Base-by-base conservation (phyloP, 2,888 invertebrate genomes). In the Meliscaeva auricollis region DNA sequence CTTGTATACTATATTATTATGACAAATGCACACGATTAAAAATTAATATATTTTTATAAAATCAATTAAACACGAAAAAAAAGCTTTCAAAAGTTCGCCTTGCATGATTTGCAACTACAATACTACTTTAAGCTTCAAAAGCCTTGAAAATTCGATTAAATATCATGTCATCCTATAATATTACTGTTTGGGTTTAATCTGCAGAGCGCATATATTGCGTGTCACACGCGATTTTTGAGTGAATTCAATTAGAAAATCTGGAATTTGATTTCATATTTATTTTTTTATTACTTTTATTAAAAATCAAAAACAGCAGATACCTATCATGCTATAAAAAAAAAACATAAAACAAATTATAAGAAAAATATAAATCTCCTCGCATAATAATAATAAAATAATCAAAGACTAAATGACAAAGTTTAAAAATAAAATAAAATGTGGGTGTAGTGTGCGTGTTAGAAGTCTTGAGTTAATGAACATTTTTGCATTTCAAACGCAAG, bases 171-270 rank as follows among this genome's bases (percentile, higher is more conserved):
- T 73, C 54, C 44, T 46, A 48, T 50, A 15, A 20, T 69, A 62
- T 73, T 79, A 72, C 54, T 73, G 56, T 26, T 3, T 26, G 73
- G 56, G 68, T 13, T 41, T 64, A 62, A 80, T 73, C 56, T 80
- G 48, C 56, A 76, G 56, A 38, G 3, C 8, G 11, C 32, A 48
- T 32, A 48, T 32, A 9, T 64, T 77, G 76, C 85, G 76, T 85
- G 80, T 73, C 50, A 69, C 85, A 80, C 85, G 85, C 80, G 76
- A 85, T 80, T 77, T 64, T 80, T 75, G 32, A 70, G 52, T 68
- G 54, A 83, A 78, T 74, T 82, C 54, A 68, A 66, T 35, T 82
- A 50, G 66, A 56, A 82, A 77, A 69, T 68, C 52, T 38, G n/a
- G 9, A 32, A 48, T 64, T 75, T 69, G 8, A 26, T 56, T 56